Conservation (phyloP, 2,797 vertebrate genomes). For the Falco naumanni region DNA sequence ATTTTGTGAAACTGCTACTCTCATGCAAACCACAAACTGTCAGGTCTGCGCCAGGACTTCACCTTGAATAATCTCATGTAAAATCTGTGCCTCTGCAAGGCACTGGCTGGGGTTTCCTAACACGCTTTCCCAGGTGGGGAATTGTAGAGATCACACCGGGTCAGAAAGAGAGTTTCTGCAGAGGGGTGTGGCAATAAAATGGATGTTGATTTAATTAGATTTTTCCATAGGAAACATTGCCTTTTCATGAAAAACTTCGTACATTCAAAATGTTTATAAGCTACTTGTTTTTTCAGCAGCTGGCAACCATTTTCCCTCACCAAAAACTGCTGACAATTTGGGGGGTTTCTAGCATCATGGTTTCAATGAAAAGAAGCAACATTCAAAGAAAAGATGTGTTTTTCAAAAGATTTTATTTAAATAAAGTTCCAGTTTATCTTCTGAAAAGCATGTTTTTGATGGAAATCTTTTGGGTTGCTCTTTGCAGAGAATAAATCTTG, state of each 20-base stretch:
- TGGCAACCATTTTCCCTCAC: neutral
- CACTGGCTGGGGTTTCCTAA: neutral
- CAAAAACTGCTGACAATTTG: neutral
- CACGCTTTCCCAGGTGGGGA: accelerated
- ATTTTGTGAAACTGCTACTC: neutral
- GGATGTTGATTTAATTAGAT: neutral
- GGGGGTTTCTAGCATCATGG: neutral
- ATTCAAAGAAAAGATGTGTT: neutral
- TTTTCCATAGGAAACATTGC: neutral
- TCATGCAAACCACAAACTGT: neutral
- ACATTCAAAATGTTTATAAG: neutral
- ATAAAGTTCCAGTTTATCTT: neutral
- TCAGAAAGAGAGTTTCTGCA: neutral
- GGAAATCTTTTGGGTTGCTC: neutral
- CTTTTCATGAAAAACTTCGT: neutral
- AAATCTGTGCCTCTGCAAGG: neutral
- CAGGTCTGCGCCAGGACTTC: neutral
- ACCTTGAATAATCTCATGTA: neutral
- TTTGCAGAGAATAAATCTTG: neutral
- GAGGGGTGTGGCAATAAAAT: neutral
- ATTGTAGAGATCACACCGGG: accelerated
- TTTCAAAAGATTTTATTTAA: neutral
- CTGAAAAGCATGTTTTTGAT: neutral
- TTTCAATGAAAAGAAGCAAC: neutral
- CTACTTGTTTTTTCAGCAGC: neutral